These are phyloP conservation scores for Neelides folsomi DNA, from an alignment of 2,888 invertebrate species.

Conservation along the genomic window DNA sequence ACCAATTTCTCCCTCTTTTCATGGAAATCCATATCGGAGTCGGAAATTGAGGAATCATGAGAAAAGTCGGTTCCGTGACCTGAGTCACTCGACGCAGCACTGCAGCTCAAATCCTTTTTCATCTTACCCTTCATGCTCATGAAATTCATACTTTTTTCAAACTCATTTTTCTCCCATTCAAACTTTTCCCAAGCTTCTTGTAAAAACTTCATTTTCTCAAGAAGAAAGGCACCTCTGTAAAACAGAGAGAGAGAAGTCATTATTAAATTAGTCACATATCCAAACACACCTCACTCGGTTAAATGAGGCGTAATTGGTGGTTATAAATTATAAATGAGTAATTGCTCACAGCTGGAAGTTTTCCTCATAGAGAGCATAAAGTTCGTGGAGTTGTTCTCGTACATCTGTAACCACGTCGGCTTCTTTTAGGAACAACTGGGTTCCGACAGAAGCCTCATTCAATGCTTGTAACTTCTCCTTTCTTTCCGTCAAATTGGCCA, in stretches of 20 bases:
- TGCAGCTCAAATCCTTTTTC: conserved; percentile 26
- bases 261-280: background rate
- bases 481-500: conserved; percentile 20
- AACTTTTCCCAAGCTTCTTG: conserved; percentile 33
- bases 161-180: conserved; percentile 28
- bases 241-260: background rate
- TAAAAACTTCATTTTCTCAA: conserved; percentile 31
- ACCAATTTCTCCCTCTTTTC: conserved; percentile 27
- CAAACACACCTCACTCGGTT: background rate
- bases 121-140: conserved; percentile 16
- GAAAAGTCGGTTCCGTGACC: conserved; percentile 33
- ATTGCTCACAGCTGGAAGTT: conserved; percentile 31
- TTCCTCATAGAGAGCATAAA: conserved; percentile 32
- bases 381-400: conserved; percentile 28
- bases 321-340: background rate
- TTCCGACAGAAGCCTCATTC: conserved; percentile 29
- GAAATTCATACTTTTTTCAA: conserved; percentile 25
- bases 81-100: conserved; percentile 29
- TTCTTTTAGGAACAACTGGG: conserved; percentile 23
- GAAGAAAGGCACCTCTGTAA: conserved; percentile 27
- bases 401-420: conserved; percentile 21
- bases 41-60: conserved; percentile 30
- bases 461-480: conserved; percentile 27
- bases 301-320: background rate
- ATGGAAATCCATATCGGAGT: conserved; percentile 31